Base-by-base conservation (phyloP, 2,797 vertebrate genomes). In the Phoxinus dragarum region DNA sequence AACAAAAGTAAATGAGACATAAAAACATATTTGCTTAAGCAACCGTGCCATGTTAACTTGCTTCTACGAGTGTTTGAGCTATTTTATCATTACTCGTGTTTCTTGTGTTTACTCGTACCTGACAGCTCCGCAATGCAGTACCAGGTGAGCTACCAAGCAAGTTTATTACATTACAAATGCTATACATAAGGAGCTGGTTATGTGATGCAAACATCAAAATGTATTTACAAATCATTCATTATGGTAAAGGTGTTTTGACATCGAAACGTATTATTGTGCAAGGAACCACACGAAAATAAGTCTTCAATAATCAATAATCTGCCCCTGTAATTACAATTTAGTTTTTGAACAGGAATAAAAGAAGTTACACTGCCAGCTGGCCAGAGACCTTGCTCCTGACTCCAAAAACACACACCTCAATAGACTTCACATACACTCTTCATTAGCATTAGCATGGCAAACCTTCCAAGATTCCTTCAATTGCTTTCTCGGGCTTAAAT, bases 311-410 rank as follows among this genome's bases (percentile, higher is more conserved):
- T 68, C 31, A 38, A 7, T 9, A 36, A 67, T 67, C 31, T 67
- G 12, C 64, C 9, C 10, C 21, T 72, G 5, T 72, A 27, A 16
- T 42, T 6, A 44, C 4, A 72, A 6, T 23, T 40, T 47, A 16
- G 40, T 16, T n/a, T 64, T 16, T 31, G 21, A 42, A 42, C 42
- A 73, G 5, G 4, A 73, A n/a, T 19, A 16, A 49, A 49, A 49
- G 14, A 49, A 49, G 47, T 49, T 49, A 14, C 14, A 49, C 64
- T 92, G 91, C 93, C 94, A 94, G 91, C 92, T 94, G 93, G 93
- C 90, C 86, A 75, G 42, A 61, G 73, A 74, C 36, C 71, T 69
- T 47, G 84, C 85, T 68, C 76, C 68, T 56, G 77, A 76, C 82
- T 82, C 86, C 82, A 88, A 81, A 90, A 79, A 90, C 77, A 73